A percentile compares a stretch with the other conserved stretches of the same genome.
phyloP scores from a whole-genome alignment of 2,797 vertebrate species.

The Mareca penelope region DNA sequence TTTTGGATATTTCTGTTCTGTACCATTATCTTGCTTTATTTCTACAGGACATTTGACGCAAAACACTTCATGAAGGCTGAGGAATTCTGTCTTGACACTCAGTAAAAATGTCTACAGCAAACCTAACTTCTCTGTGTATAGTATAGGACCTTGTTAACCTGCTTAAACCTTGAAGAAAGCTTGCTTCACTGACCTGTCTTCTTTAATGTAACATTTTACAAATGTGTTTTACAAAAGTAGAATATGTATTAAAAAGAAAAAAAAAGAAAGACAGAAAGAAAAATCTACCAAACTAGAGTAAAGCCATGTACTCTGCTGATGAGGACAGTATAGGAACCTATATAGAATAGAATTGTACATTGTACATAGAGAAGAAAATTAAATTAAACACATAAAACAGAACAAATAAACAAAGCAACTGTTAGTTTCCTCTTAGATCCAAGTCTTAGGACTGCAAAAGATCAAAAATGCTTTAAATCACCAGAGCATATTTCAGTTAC shows the following conservation, averaged over 20 bases:
- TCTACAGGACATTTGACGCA: neutral
- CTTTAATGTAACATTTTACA: neutral
- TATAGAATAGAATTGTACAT: neutral
- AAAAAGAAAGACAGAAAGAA: rapidly evolving
- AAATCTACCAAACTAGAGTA: neutral
- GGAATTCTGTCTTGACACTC: neutral
- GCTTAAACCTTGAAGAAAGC: neutral
- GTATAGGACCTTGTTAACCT: neutral
- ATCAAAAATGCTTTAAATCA: neutral
- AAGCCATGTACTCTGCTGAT: neutral
- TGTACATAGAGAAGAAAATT: neutral
- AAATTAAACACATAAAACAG: neutral
- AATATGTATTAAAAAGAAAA: neutral
- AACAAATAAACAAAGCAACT: neutral
- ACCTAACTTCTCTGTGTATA: neutral
- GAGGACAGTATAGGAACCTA: neutral
- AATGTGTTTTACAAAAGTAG: neutral
- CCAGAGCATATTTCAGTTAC: neutral
- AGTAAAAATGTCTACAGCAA: neutral
- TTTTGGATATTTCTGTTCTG: neutral
- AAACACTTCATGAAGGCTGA: neutral
- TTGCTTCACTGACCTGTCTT: neutral
- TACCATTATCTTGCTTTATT: neutral
- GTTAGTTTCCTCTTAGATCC: neutral
- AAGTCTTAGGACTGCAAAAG: neutral